A percentile compares a stretch with the other conserved stretches of the same genome.
Conservation (phyloP, 2,888 invertebrate species). For the Megamerina dolium region DNA sequence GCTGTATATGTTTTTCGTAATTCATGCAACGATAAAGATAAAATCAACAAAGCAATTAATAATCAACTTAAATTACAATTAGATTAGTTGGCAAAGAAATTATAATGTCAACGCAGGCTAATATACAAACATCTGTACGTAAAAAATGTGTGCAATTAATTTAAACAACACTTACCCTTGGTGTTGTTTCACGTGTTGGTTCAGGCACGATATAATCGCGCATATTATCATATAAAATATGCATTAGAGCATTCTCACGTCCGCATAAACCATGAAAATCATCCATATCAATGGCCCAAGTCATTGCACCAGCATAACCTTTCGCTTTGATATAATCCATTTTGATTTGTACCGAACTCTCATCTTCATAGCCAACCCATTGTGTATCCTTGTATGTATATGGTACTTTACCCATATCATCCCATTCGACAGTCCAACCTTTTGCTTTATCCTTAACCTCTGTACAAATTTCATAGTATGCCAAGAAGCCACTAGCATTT, state of each 20-base stretch:
- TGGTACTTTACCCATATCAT: conserved; percentile 74
- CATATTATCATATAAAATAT: conserved; percentile 69
- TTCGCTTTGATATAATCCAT: conserved; percentile 81
- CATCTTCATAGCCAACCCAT: conserved; percentile 78
- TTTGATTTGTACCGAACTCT: conserved; percentile 74
- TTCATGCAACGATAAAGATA: not conserved
- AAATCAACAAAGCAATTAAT: not conserved
- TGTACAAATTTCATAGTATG: conserved; percentile 82
- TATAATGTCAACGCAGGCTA: too few species aligned
- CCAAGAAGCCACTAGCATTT: conserved; percentile 78
- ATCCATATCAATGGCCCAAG: conserved; percentile 85
- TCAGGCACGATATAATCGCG: conserved; percentile 63
- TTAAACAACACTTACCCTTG: conserved; percentile 60
- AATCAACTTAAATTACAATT: too few species aligned
- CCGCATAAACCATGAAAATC: conserved; percentile 83
- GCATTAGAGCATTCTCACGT: conserved; percentile 66
- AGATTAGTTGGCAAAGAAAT: too few species aligned
- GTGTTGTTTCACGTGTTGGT: conserved; percentile 59
- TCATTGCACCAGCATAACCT: conserved; percentile 84
- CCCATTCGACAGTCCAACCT: conserved; percentile 81
- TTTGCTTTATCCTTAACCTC: conserved; percentile 63
- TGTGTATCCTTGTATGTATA: conserved; percentile 81
- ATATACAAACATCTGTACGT: too few species aligned
- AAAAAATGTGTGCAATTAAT: too few species aligned
- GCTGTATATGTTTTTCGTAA: conserved; percentile 51